Evolutionary conservation across 2,113 vertebrate species (phyloP).

Genomic region (Otolemur garnettii): DNA sequence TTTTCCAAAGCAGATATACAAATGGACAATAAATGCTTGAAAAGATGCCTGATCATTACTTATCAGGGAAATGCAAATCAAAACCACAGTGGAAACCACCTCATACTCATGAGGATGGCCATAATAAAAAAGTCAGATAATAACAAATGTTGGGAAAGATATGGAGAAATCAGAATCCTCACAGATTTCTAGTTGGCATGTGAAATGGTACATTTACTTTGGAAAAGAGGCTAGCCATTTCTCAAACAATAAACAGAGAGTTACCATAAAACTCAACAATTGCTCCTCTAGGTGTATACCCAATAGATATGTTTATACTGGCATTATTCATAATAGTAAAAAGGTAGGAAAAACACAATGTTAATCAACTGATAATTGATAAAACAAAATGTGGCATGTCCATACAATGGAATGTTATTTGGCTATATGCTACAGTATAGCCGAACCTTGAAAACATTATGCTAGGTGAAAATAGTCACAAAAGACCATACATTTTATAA

Average conservation of each 20-base stretch:
- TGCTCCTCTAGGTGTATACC: background rate
- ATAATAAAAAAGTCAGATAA: background rate
- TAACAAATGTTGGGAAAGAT: background rate
- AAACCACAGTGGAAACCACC: background rate
- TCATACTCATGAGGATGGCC: background rate
- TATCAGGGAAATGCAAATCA: slow-evolving; percentile 1
- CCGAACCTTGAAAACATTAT: background rate
- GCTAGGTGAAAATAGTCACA: background rate
- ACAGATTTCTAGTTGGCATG: background rate
- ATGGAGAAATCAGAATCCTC: background rate
- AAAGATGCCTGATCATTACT: background rate
- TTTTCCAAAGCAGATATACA: background rate
- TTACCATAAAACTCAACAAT: background rate
- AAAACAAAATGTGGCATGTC: background rate
- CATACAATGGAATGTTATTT: background rate
- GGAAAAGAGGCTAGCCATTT: background rate
- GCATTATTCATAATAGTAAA: background rate
- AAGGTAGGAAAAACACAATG: background rate
- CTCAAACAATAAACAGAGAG: background rate
- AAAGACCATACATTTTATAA: background rate
- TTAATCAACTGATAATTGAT: background rate
- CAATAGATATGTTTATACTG: background rate
- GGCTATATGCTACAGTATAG: background rate
- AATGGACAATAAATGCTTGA: background rate
- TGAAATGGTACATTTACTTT: background rate